Percentiles rank a stretch among this genome's conserved stretches.
Conservation (phyloP, 1,140 invertebrate genomes). For the Drosophila varians region DNA sequence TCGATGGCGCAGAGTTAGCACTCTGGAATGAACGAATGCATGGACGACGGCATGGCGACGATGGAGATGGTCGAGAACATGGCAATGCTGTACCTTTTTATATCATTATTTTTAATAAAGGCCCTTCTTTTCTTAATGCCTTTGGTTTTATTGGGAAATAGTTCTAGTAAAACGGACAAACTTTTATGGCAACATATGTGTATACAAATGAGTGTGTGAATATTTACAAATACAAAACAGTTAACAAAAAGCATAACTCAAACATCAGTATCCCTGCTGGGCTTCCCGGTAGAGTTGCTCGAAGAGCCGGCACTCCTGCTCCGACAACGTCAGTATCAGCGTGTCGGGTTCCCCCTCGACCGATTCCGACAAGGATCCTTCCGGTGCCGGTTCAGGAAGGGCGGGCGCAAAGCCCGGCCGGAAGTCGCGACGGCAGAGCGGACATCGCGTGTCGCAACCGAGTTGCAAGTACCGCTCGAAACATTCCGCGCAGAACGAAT, state of each 20-base stretch:
- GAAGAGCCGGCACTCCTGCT: slow-evolving; percentile 59
- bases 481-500: slow-evolving; percentile 58
- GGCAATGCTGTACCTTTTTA: no score
- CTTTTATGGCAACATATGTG: not conserved
- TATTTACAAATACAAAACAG: not conserved
- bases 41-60: not conserved
- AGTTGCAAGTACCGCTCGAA: slow-evolving; percentile 46
- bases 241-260: not conserved
- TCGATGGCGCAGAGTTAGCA: slow-evolving; percentile 42
- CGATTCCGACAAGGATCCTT: not conserved
- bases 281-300: slow-evolving; percentile 41
- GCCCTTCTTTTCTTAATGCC: no score
- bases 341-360: slow-evolving; percentile 28
- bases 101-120: no score
- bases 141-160: no score
- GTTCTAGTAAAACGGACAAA: not conserved
- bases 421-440: slow-evolving; percentile 54
- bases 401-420: slow-evolving; percentile 17
- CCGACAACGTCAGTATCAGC: slow-evolving; percentile 51
- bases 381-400: not conserved
- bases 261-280: not conserved
- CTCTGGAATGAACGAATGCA: slow-evolving; percentile 3
- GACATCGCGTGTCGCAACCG: slow-evolving; percentile 46
- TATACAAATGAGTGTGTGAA: slow-evolving; percentile 1
- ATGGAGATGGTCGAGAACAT: slow-evolving; percentile 5